Percentiles rank a stretch among this genome's conserved stretches.
Conservation (phyloP, 2,113 vertebrate species). For the Chloropsis cyanopogon region DNA sequence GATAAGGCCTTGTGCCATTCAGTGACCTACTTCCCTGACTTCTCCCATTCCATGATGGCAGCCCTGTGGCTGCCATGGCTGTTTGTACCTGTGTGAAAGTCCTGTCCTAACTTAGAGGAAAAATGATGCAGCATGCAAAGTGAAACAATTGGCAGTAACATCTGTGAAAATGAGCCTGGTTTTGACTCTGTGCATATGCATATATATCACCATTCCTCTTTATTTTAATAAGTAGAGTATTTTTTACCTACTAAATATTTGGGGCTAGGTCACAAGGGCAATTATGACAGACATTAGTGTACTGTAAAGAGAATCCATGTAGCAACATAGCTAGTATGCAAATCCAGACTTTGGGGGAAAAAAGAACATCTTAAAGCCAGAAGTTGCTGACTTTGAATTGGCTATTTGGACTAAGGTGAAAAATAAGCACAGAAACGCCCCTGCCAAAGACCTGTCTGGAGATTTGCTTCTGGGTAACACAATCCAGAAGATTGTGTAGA, state of each 20-base stretch:
- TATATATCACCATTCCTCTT: neutral
- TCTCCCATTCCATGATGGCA: neutral
- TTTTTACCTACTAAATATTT: neutral
- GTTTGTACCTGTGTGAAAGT: neutral
- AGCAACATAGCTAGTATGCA: neutral
- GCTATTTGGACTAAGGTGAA: neutral
- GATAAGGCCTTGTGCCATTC: neutral
- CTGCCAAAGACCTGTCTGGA: neutral
- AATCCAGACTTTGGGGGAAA: neutral
- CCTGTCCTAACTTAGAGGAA: neutral
- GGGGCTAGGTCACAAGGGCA: neutral
- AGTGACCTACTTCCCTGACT: neutral
- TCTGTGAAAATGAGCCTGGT: neutral
- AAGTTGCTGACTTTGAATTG: neutral
- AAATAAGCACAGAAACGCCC: neutral
- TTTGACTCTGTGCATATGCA: neutral
- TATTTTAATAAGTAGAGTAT: neutral
- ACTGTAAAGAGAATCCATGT: rapidly evolving
- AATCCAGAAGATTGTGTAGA: neutral
- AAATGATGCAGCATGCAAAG: neutral
- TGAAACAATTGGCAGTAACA: neutral
- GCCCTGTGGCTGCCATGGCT: neutral
- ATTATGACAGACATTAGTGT: neutral
- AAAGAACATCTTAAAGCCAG: neutral
- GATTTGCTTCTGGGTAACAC: neutral